phyloP scores from a whole-genome alignment of 2,113 vertebrate genomes.

The Hucho hucho region DNA sequence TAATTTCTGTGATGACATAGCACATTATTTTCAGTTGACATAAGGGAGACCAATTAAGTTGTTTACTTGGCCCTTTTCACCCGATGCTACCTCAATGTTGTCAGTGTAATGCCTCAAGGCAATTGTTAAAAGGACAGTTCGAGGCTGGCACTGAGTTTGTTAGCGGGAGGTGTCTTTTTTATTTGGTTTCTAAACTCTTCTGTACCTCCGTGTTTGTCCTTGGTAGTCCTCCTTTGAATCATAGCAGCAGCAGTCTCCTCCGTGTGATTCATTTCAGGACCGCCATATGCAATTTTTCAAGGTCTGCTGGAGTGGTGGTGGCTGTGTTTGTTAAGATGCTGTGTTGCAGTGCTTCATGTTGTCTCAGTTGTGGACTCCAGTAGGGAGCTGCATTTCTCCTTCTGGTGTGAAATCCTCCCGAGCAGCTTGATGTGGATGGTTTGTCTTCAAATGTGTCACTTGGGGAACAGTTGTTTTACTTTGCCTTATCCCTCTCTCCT shows the following conservation, averaged over 20 bases:
- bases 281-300: slow-evolving; percentile 6
- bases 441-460: slow-evolving; percentile 14
- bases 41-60: slow-evolving; percentile 58
- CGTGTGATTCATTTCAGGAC: slow-evolving; percentile 3
- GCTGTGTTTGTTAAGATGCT: slow-evolving; percentile 15
- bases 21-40: slow-evolving; percentile 31
- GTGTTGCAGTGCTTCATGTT: neutral
- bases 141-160: neutral
- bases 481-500: neutral
- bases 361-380: slow-evolving; percentile 1
- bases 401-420: slow-evolving; percentile 20
- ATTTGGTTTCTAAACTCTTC: slow-evolving; percentile 1
- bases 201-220: slow-evolving; percentile 22
- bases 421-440: slow-evolving; percentile 1
- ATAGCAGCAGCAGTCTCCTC: slow-evolving; percentile 10
- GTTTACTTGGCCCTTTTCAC: slow-evolving; percentile 40
- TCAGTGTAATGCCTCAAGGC: slow-evolving; percentile 6
- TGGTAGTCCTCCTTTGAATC: slow-evolving; percentile 14
- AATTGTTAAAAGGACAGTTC: neutral
- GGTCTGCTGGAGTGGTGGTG: neutral
- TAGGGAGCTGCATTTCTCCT: slow-evolving; percentile 7
- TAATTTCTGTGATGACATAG: slow-evolving; percentile 35
- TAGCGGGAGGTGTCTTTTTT: neutral
- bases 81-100: slow-evolving; percentile 26
- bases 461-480: neutral